Conservation (phyloP, 2,797 vertebrate genomes). For the Esox lucius region DNA sequence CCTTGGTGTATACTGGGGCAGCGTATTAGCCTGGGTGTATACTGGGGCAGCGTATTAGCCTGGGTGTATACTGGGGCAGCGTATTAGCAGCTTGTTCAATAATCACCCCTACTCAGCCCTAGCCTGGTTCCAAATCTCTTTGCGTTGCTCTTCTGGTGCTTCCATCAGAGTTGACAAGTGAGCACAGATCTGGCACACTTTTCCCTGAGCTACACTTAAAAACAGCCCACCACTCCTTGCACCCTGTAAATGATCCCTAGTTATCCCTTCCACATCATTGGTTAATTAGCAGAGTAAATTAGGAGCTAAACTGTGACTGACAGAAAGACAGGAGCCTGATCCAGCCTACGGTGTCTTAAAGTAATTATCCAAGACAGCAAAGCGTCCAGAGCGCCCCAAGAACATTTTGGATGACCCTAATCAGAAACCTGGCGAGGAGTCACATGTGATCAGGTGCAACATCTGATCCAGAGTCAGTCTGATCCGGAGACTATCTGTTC, state of each 20-base stretch:
- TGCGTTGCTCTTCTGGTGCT: background rate
- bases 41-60: background rate
- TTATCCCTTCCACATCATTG: constrained; percentile 34
- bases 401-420: background rate
- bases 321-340: constrained; percentile 38
- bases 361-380: background rate
- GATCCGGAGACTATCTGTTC: too few species aligned
- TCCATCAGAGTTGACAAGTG: background rate
- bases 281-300: constrained; percentile 57
- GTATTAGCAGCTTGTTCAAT: background rate
- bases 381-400: background rate
- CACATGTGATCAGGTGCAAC: background rate
- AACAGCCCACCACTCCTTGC: background rate
- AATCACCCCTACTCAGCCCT: background rate
- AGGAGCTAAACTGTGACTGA: constrained; percentile 49
- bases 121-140: background rate
- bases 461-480: too few species aligned
- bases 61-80: background rate
- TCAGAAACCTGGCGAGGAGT: background rate
- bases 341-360: background rate
- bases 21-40: background rate
- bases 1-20: background rate
- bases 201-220: background rate
- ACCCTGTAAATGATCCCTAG: background rate
- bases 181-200: background rate